Conservation (phyloP, 2,888 invertebrate species). For the Dicyrtomina minuta region DNA sequence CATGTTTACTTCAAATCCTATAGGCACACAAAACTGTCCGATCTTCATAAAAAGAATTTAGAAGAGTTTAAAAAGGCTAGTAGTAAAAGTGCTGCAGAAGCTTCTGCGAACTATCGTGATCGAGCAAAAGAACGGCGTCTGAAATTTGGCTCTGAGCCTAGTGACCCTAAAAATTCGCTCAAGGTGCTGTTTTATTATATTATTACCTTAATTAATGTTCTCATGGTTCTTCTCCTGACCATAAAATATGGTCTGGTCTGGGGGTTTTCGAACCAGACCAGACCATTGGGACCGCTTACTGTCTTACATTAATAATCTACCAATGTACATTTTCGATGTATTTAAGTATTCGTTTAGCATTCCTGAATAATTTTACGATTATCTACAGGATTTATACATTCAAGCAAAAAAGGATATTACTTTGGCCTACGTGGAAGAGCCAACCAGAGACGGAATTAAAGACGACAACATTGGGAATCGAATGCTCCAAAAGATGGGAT, state of each 20-base stretch:
- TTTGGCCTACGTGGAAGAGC: slow-evolving; percentile 59
- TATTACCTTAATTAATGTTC: not conserved
- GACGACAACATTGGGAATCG: slow-evolving; percentile 92
- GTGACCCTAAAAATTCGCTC: slow-evolving; percentile 61
- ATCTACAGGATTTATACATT: slow-evolving; percentile 65
- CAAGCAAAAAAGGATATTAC: slow-evolving; percentile 60
- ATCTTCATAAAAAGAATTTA: slow-evolving; percentile 89
- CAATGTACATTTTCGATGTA: too few relatives aligned
- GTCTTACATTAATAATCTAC: too few relatives aligned
- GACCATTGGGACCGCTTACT: too few relatives aligned
- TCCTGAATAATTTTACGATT: too few relatives aligned
- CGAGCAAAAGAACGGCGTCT: slow-evolving; percentile 92
- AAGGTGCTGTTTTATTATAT: slow-evolving; percentile 58
- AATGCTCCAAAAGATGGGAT: slow-evolving; percentile 97
- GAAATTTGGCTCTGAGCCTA: slow-evolving; percentile 70
- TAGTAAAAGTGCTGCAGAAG: not conserved
- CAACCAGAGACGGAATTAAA: slow-evolving; percentile 70
- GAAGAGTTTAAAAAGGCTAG: slow-evolving; percentile 60
- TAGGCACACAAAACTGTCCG: slow-evolving; percentile 87
- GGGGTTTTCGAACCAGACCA: too few relatives aligned
- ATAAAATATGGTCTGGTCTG: too few relatives aligned
- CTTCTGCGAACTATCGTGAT: slow-evolving; percentile 73
- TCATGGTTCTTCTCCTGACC: too few relatives aligned
- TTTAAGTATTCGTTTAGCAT: too few relatives aligned
- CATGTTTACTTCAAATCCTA: too few relatives aligned